Conservation (phyloP, 2,888 invertebrate species). For the Phymatocera aterrima region DNA sequence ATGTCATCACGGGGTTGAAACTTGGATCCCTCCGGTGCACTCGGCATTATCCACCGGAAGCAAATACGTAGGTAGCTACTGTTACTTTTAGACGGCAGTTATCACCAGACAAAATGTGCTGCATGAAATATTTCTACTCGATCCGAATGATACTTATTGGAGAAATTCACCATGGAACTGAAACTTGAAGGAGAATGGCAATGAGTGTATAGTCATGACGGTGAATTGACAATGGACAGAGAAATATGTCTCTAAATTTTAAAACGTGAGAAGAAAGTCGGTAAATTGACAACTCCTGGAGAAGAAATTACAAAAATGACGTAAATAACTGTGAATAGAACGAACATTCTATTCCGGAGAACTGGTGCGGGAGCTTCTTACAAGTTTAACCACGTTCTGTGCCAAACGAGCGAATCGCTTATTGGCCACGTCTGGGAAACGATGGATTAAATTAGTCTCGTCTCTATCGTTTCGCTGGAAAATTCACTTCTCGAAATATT, state of each 20-base stretch:
- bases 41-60: no score
- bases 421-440: conserved; percentile 2
- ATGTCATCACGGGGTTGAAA: neutral
- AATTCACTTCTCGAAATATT: conserved; percentile 8
- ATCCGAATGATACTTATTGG: neutral
- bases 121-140: neutral
- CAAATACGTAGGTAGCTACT: neutral
- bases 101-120: neutral
- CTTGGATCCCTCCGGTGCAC: no score
- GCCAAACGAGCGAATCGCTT: conserved; percentile 2
- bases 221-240: neutral
- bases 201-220: neutral
- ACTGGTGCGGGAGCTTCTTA: neutral
- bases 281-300: neutral
- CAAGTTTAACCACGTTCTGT: conserved; percentile 19
- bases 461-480: conserved; percentile 12
- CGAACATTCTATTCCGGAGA: neutral
- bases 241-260: neutral
- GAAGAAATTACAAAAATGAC: neutral
- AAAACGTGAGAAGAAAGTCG: neutral
- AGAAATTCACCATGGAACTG: neutral
- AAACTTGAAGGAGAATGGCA: neutral
- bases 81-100: neutral
- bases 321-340: neutral
- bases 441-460: conserved; percentile 27